Base-by-base conservation (phyloP, 2,113 vertebrate species). In the Neolamprologus kungweensis region DNA sequence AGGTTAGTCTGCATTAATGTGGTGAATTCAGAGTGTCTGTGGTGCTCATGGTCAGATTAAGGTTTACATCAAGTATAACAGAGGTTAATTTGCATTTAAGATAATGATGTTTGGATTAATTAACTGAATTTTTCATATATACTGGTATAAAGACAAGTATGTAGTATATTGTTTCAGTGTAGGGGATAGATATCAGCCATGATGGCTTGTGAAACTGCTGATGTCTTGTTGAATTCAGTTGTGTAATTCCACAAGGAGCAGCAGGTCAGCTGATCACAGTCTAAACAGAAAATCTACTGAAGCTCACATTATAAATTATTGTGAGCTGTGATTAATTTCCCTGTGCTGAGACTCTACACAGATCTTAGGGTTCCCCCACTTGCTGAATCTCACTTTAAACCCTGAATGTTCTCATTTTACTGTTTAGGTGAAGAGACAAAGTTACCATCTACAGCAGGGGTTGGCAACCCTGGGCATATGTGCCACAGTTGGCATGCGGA, bases 81-180 rank as follows among this genome's bases (percentile, higher is more conserved):
- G 55, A 58, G 55, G 0, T 58, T 3, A 28, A 58, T 58, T 58
- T 58, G 55, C 13, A 58, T 16, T 58, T 58, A 1, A 58, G 13
- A 58, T 28, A 28, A 58, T 58, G 55, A 58, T 28, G 13, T 58
- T 58, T 28, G 7, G 55, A 28, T 58, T 58, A 28, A 58, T 58
- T 28, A 58, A 9, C 13, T 58, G 55, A 28, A 28, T 58, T 16
- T 58, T 28, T 14, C 13, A 58, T 58, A 16, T 58, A 9, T 58
- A 58, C 23, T 58, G 55, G 55, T 58, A 16, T 58, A 58, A 58
- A 58, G 55, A 58, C 23, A 54, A 57, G 4, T 58, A 58, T 58
- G 2, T 9, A 58, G 55, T 58, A 5, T 57, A 57, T 57, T 57
- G 55, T 57, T 28, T 58, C 23, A 58, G 55, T 58, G 1, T 58